Conservation (phyloP, 2,888 invertebrate genomes). For the Pristionchus maxplancki region DNA sequence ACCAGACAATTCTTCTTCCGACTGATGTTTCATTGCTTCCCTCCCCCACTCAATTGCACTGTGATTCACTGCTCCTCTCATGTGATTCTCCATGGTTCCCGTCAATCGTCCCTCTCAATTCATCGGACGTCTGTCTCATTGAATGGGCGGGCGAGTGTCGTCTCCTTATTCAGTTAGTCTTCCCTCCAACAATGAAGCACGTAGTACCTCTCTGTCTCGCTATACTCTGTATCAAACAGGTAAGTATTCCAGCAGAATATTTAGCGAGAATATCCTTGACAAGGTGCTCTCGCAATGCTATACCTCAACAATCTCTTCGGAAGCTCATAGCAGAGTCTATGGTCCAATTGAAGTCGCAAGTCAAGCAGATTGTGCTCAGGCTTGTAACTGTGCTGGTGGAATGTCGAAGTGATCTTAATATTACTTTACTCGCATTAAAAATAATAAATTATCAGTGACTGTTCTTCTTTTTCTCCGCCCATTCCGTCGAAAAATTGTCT, state of each 20-base stretch:
- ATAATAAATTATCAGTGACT: background rate
- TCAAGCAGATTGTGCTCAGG: background rate
- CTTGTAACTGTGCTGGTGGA: background rate
- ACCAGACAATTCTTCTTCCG: no score
- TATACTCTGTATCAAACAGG: background rate
- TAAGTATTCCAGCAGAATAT: background rate
- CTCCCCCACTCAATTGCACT: background rate
- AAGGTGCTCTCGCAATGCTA: background rate
- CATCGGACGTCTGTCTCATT: background rate
- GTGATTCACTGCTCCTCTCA: background rate
- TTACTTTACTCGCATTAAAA: background rate
- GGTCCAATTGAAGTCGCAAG: background rate
- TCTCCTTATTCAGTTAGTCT: background rate
- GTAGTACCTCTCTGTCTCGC: background rate
- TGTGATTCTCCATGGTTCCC: no score
- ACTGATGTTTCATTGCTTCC: background rate
- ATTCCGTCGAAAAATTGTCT: background rate
- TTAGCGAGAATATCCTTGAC: background rate
- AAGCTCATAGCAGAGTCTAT: background rate
- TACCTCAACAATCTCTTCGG: background rate
- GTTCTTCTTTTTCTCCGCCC: background rate
- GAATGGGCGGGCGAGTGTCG: background rate
- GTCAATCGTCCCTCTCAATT: background rate
- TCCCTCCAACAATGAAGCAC: background rate
- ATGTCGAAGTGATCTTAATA: background rate